A percentile compares a stretch with the other conserved stretches of the same genome.
phyloP scores from a whole-genome alignment of 2,113 vertebrate species.

The Heloderma charlesbogerti region DNA sequence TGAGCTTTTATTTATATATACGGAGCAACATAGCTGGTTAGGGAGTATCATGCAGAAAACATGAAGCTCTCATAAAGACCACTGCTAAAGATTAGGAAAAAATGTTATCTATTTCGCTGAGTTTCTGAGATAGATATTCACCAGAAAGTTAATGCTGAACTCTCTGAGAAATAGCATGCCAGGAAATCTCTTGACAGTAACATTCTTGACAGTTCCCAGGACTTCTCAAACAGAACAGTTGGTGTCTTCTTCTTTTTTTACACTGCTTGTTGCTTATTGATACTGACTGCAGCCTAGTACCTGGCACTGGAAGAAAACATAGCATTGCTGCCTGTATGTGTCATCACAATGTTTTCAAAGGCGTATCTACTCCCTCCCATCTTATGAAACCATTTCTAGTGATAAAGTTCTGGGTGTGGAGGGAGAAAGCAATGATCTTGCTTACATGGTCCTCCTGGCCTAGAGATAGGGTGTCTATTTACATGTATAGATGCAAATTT shows the following conservation, averaged over 20 bases:
- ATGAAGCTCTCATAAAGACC: conserved; percentile 42
- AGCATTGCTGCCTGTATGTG: neutral
- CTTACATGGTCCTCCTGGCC: neutral
- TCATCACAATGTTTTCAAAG: neutral
- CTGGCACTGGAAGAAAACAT: conserved; percentile 1
- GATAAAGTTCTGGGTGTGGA: neutral
- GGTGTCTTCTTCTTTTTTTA: neutral
- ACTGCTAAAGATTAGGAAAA: conserved; percentile 34
- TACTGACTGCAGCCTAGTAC: conserved; percentile 11
- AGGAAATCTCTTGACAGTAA: conserved; percentile 36
- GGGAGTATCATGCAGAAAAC: conserved; percentile 28
- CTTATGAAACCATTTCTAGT: neutral
- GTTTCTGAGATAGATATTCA: conserved; percentile 26
- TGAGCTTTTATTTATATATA: conserved; percentile 37
- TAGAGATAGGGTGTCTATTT: neutral
- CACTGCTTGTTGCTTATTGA: conserved; percentile 25
- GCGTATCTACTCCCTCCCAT: neutral
- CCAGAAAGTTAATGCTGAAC: conserved; percentile 37
- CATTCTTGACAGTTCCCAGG: conserved; percentile 21
- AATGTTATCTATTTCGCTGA: conserved; percentile 30
- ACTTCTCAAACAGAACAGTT: neutral
- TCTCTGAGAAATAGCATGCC: conserved; percentile 9
- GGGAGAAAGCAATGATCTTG: neutral
- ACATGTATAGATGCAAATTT: neutral
- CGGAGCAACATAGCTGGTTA: conserved; percentile 10